Evolutionary conservation across 2,113 vertebrate species (phyloP).

Genomic region (Petrocephalus microphthalmus): DNA sequence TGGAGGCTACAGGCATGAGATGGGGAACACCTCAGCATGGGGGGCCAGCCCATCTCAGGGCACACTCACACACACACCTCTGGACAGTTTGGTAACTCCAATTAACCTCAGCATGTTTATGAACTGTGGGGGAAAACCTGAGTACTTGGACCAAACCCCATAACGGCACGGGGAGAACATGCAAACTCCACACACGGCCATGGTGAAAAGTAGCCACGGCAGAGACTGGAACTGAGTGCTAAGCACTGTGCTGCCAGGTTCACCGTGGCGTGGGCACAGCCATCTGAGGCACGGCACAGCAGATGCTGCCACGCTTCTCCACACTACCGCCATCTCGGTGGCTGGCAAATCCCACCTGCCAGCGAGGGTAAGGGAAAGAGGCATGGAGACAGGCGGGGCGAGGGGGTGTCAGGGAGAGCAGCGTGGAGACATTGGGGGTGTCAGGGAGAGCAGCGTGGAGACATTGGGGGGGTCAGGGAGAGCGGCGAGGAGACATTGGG

Average conservation of each 20-base stretch:
- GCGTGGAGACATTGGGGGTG: too few relatives aligned
- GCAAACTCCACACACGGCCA: neutral
- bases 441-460: neutral
- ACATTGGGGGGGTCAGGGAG: too few relatives aligned
- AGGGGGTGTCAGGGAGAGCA: neutral
- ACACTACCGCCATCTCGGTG: constrained; percentile 14
- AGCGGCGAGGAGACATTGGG: neutral
- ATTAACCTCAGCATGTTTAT: neutral
- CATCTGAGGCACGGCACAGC: constrained; percentile 31
- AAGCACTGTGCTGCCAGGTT: too few relatives aligned
- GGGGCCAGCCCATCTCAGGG: neutral
- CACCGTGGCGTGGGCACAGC: neutral
- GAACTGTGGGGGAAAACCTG: neutral
- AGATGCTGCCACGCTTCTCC: constrained; percentile 27
- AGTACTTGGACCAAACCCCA: neutral
- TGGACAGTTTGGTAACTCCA: neutral
- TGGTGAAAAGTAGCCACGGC: neutral
- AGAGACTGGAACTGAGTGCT: neutral
- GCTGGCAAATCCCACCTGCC: constrained; percentile 32
- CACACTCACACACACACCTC: neutral
- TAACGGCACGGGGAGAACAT: neutral
- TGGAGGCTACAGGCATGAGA: neutral
- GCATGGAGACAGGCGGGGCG: neutral
- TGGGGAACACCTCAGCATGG: neutral
- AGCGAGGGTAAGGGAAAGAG: constrained; percentile 22